Evolutionary conservation across 2,888 invertebrate species (phyloP), one percentile per base, ranked within the genome.

Genomic region (Phengaris arion): DNA sequence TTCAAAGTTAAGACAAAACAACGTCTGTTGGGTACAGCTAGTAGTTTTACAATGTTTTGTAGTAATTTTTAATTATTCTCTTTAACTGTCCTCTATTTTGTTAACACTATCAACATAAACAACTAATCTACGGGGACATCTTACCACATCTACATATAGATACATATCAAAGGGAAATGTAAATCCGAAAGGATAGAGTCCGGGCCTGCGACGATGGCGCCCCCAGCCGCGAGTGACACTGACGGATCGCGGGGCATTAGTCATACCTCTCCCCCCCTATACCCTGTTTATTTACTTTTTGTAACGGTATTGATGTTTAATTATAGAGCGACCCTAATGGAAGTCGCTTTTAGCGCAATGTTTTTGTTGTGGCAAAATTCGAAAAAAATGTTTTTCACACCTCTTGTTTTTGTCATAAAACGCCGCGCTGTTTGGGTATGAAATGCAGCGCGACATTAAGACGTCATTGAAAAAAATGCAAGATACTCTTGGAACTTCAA

Each of bases 221-320:
- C 89, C 90, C 88, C 90, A 83, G 86, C 90, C 89, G 87, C 89
- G 88, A 90, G 87, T 91, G 95, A 95, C 95, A 95, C 94, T 95
- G 95, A 95, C 95, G 94, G 94, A 95, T 95, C 94, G 95, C 89
- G 92, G 88, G 88, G 92, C 94, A 95, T 95, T 95, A 95, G 95
- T 95, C 95, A 95, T 95, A 95, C 92, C 91, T 87, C 89, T 90
- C 87, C 86, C 35, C 81, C 87, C 91, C 85, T 64, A 87, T 89
- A 90, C 92, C 90, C 90, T 90, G 89, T 93, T 90, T 93, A 93
- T 93, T 93, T 93, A 93, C 93, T 93, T 93, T 93, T 93, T 92
- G 91, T 93, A 92, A 92, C 90, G 89, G 90, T 92, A 93, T 93
- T 92, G 93, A 93, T 93, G 93, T 93, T 93, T 93, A 93, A 93